Base-by-base conservation (phyloP, 2,113 vertebrate species). In the Paramormyrops kingsleyae region DNA sequence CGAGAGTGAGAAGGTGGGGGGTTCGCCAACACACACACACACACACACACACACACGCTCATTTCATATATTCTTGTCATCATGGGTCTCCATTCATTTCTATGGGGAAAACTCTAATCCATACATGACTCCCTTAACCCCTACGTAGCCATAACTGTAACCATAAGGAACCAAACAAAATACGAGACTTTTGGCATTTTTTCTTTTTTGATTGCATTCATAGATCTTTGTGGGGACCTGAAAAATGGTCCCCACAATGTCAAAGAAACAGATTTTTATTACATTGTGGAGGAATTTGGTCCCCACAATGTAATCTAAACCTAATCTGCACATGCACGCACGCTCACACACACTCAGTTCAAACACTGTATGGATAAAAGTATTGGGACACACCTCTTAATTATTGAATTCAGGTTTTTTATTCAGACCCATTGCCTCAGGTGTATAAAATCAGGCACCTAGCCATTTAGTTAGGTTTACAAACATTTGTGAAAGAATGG, bases 1-100 rank as follows among this genome's bases (percentile, higher is more conserved):
- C 93, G 94, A 97, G 92, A 97, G 92, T 0, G 92, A 93, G 0
- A 92, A 96, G 95, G 97, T 98, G 90, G 95, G 93, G 0, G 0
- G 2, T 49, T 31, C 19, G n/a, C 44, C 31, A n/a, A 84, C 83
- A 13, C 0, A 74, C 24, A 12, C 27, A 12, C 4, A 5, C 27
- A 80, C 4, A 80, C 74, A 15, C 31, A 17, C 70, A 77, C 4
- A 80, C 74, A 17, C 31, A 17, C 35, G 12, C 19, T 59, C 21
- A 62, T 24, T 62, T 66, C 3, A 66, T 27, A 66, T 27, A 66
- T 66, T 66, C n/a, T n/a, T 66, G 24, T 27, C n/a, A 66, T 66
- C 4, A 10, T 66, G 59, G 59, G 59, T 27, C 2, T 66, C 59
- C 59, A 27, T 66, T 66, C 0, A 66, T 66, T 66, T 66, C 24